Evolutionary conservation across 2,113 vertebrate species (phyloP).

Genomic region (Labrus mixtus): DNA sequence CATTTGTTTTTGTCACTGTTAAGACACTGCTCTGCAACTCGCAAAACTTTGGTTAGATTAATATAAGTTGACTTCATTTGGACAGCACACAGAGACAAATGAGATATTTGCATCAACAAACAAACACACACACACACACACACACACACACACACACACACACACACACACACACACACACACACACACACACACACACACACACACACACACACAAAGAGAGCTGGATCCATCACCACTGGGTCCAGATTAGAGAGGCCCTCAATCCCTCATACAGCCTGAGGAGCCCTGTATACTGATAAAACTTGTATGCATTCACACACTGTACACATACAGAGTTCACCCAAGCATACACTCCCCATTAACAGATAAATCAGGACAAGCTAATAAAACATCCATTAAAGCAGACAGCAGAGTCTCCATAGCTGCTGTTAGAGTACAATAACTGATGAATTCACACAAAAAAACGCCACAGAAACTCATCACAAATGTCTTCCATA

Average conservation of each 20-base stretch:
- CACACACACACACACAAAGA: conserved; percentile 15
- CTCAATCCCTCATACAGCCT: conserved; percentile 56
- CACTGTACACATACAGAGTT: neutral
- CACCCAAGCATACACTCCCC: neutral
- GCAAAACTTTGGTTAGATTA: conserved; percentile 30
- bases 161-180: conserved; percentile 2
- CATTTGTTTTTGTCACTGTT: conserved; percentile 42
- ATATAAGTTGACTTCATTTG: conserved; percentile 35
- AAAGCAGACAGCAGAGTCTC: conserved; percentile 24
- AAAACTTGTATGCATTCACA: conserved; percentile 25
- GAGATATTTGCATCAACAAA: conserved; percentile 15
- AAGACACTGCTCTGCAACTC: conserved; percentile 42
- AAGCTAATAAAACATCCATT: conserved; percentile 44
- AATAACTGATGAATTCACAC: conserved; percentile 8
- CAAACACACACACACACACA: neutral
- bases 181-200: neutral
- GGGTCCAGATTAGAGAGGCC: conserved; percentile 69
- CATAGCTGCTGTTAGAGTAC: neutral
- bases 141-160: neutral
- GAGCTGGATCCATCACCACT: conserved; percentile 61
- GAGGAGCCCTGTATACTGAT: conserved; percentile 54
- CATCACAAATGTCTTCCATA: neutral
- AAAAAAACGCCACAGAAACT: conserved; percentile 5
- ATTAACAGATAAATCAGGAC: conserved; percentile 33
- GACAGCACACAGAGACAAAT: conserved; percentile 43